Evolutionary conservation across 2,797 vertebrate genomes (phyloP), one percentile per base, ranked within the genome.

Genomic region (Ambastaia sidthimunki): DNA sequence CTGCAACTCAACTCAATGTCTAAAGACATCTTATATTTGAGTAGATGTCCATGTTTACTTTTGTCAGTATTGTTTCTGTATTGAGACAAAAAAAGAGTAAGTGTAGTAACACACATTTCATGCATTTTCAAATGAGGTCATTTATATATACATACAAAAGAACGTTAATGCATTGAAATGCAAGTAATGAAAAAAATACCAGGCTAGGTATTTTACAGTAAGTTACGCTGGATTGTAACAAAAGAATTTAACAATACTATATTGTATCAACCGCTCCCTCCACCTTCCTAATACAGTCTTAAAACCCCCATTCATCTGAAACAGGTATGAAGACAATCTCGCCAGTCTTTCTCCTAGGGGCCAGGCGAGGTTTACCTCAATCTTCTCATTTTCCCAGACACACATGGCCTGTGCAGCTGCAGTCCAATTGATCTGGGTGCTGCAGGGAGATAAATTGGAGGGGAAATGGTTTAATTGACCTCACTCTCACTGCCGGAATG

Each of bases 391-490:
- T 85, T 90, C 90, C 89, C 91, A 90, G 89, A 90, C 91, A 92
- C 90, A 90, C 90, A 92, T 90, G 90, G 87, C 84, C 87, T 21
- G 80, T 77, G 86, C 93, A 95, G 93, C 93, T 95, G 94, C 88
- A 88, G 83, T 84, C 88, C 87, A 88, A 91, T 93, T 94, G 93
- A 94, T 93, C 87, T 92, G 69, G 84, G 44, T 86, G 86, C 85
- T 84, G 82, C 71, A 87, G 91, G 90, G 91, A 95, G 92, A 94
- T 91, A 91, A 92, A 95, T 93, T 94, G 93, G 91, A 91, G 89
- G 91, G 94, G 93, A 95, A 95, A 94, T 87, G 90, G 91, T 90
- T 92, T 94, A 94, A 94, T 94, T 94, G 92, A 90, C 89, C 87
- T 85, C 89, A 93, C 93, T 93, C 91, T 94, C 90, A 86, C 91